Evolutionary conservation across 2,888 invertebrate species (phyloP).

Genomic region (Andrena hattorfiana): DNA sequence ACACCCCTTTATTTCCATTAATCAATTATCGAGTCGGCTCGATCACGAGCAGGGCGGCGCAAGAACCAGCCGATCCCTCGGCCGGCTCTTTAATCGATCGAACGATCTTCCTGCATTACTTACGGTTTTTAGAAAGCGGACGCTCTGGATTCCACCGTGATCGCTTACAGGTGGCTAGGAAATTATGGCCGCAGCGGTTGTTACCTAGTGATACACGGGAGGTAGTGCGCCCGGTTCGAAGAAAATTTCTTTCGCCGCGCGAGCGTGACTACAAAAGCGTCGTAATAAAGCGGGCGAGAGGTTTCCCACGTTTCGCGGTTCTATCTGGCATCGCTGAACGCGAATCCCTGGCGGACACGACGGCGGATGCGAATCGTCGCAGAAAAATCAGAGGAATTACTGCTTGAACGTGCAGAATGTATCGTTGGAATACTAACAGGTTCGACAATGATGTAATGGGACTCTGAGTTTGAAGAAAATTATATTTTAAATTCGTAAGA

Average conservation of each 20-base stretch:
- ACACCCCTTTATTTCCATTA: conserved; percentile 63
- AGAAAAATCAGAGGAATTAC: conserved; percentile 55
- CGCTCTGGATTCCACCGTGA: conserved; percentile 72
- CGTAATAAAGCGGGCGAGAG: conserved; percentile 61
- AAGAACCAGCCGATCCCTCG: conserved; percentile 44
- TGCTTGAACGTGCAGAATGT: background rate
- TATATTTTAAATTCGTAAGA: too few species aligned
- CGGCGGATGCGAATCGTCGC: conserved; percentile 53
- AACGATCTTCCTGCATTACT: conserved; percentile 69
- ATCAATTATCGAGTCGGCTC: conserved; percentile 68
- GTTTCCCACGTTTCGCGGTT: conserved; percentile 65
- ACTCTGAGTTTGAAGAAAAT: too few species aligned
- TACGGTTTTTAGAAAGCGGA: conserved; percentile 74
- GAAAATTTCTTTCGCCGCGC: conserved; percentile 55
- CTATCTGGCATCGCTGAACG: conserved; percentile 46
- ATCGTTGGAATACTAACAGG: too few species aligned
- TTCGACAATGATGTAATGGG: too few species aligned
- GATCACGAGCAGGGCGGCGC: conserved; percentile 52
- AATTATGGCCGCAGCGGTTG: conserved; percentile 59
- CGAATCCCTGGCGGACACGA: conserved; percentile 30
- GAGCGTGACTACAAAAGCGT: conserved; percentile 60
- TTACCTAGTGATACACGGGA: conserved; percentile 51
- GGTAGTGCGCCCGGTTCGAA: conserved; percentile 31
- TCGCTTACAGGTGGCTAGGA: conserved; percentile 68
- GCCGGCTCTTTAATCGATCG: conserved; percentile 57